Base-by-base conservation (phyloP, 2,797 vertebrate species). In the Zenarchopterus dispar region DNA sequence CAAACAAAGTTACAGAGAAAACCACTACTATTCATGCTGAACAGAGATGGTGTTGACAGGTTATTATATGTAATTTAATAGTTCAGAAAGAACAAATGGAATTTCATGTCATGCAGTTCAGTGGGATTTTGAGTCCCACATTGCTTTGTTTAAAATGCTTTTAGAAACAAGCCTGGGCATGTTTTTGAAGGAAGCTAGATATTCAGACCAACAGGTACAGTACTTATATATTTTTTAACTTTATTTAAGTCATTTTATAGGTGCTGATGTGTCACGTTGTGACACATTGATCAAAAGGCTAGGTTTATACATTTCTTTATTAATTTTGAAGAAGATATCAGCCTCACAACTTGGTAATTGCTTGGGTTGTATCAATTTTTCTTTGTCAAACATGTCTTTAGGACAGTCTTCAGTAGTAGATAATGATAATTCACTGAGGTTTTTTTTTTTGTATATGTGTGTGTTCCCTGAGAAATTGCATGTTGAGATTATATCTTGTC, bases 331-430 rank as follows among this genome's bases (percentile, higher is more conserved):
- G 31, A 74, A 45, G 49, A 59, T 18, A 45, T 17, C 51, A 22
- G 28, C 21, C 24, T 42, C 15, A 52, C 70, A 19, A 54, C 57
- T 31, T n/a, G 44, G 17, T 55, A 26, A 65, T 50, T 71, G 23
- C 31, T 46, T 9, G 2, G 18, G n/a, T 74, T 51, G 33, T 23
- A 58, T 69, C 2, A 15, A 11, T 58, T 59, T 47, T n/a, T 46
- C 44, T 50, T 75, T 52, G 16, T 28, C 48, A 56, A 44, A 46
- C 41, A 51, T 49, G 55, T 18, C 4, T 53, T 61, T 22, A 6
- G 18, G 46, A 33, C 10, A 17, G 54, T 16, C 9, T 26, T 10
- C 28, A 31, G 28, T 31, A 9, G 8, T 1, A 31, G 28, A 31
- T 31, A 28, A 4, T 31, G 28, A 3, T 31, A 7, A 31, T 31